Percentiles rank a stretch among this genome's conserved stretches.
These are phyloP conservation scores for Phasia obesa DNA, from an alignment of 2,888 invertebrate genomes.

Conservation along the genomic window DNA sequence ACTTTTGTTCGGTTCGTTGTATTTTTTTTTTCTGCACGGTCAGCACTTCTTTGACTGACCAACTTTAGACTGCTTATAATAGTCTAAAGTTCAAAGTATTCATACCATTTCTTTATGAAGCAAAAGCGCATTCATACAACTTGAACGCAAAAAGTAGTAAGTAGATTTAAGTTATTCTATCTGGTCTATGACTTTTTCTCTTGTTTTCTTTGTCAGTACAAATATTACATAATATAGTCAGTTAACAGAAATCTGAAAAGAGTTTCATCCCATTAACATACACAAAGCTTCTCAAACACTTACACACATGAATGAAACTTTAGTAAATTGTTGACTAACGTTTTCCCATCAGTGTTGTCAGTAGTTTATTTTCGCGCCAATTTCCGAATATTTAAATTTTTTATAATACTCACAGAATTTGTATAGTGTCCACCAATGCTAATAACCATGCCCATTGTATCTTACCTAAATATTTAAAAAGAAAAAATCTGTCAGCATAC, in stretches of 20 bases:
- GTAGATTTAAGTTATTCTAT: constrained; percentile 15
- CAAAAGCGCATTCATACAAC: constrained; percentile 25
- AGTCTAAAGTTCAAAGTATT: constrained; percentile 48
- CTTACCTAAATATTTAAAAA: no score
- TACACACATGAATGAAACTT: not conserved
- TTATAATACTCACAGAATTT: no score
- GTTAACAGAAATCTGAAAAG: constrained; percentile 19
- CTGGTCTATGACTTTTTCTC: constrained; percentile 1
- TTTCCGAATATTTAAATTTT: no score
- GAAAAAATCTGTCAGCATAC: no score
- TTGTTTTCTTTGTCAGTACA: not conserved
- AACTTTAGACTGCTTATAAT: constrained; percentile 10
- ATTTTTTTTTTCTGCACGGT: constrained; percentile 6
- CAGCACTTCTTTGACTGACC: constrained; percentile 25
- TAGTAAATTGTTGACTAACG: constrained; percentile 13
- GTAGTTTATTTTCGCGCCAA: not conserved
- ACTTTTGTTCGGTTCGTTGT: not conserved
- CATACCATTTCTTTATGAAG: constrained; percentile 11
- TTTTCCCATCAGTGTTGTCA: constrained; percentile 2
- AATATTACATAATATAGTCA: constrained; percentile 47
- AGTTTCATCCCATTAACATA: not conserved
- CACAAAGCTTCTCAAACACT: no score
- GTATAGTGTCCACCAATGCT: no score
- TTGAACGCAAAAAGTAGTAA: constrained; percentile 31
- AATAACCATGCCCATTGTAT: no score